Conservation (phyloP, 2,113 vertebrate species). For the Tylochromis polylepis region DNA sequence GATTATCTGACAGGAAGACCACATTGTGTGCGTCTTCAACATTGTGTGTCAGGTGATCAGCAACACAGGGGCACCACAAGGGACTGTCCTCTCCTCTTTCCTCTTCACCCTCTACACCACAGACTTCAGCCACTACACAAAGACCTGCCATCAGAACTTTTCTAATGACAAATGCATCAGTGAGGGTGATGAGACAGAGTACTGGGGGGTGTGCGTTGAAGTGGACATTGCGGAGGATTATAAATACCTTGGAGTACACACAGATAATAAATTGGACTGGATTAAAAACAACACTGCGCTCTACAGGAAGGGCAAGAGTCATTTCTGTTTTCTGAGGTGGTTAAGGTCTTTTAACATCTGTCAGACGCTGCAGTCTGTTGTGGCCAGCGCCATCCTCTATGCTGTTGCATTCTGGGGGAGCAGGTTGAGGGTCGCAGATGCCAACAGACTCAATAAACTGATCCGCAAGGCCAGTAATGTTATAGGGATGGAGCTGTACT, state of each 20-base stretch:
- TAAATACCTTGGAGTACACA: not conserved
- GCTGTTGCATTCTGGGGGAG: not conserved
- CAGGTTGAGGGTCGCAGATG: too few relatives aligned
- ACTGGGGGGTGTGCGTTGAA: not conserved
- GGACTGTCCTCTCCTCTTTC: not conserved
- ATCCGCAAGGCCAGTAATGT: fast-evolving
- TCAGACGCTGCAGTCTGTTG: not conserved
- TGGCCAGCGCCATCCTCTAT: fast-evolving
- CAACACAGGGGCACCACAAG: too few relatives aligned
- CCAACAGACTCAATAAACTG: not conserved
- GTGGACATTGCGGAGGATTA: not conserved
- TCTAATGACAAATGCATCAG: not conserved
- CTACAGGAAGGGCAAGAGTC: too few relatives aligned
- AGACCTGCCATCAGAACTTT: not conserved
- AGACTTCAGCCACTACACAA: not conserved
- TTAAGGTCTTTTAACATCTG: not conserved
- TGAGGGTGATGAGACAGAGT: not conserved
- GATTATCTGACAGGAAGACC: not conserved
- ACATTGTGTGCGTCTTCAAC: not conserved
- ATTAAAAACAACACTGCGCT: not conserved
- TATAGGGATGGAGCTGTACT: not conserved
- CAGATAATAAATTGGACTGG: not conserved
- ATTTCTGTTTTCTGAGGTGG: not conserved
- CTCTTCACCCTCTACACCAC: not conserved
- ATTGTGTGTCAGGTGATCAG: not conserved